Evolutionary conservation across 2,797 vertebrate species (phyloP).

Genomic region (Siniperca scherzeri): DNA sequence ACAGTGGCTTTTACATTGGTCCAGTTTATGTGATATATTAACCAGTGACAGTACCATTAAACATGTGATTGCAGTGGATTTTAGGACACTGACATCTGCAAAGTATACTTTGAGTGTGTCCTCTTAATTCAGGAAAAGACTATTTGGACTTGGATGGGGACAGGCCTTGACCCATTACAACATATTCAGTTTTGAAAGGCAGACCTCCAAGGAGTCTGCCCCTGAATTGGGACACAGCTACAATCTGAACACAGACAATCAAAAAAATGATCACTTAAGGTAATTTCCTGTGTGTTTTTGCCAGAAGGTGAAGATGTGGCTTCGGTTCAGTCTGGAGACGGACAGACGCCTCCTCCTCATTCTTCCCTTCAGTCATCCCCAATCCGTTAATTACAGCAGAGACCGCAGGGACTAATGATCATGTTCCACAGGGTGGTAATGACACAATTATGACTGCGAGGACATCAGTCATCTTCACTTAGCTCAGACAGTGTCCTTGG

Average conservation of each 20-base stretch:
- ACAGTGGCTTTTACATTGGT: neutral
- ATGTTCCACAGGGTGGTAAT: constrained; percentile 78
- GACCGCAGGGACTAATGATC: constrained; percentile 74
- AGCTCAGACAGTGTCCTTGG: constrained; percentile 75
- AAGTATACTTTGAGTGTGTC: neutral
- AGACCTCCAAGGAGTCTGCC: neutral
- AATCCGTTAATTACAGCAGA: constrained; percentile 71
- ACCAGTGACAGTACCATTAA: neutral
- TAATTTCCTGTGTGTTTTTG: constrained; percentile 20
- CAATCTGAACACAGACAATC: neutral
- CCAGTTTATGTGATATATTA: neutral
- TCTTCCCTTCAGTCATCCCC: constrained; percentile 58
- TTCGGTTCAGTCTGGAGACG: constrained; percentile 20
- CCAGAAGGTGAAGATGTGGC: constrained; percentile 31
- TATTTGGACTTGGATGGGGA: neutral
- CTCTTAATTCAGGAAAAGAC: neutral
- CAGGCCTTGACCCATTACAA: neutral
- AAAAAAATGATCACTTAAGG: neutral
- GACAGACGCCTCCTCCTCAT: constrained; percentile 48
- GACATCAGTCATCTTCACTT: constrained; percentile 79
- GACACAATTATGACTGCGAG: constrained; percentile 73
- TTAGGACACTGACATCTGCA: neutral
- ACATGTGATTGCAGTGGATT: neutral
- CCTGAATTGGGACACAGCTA: neutral
- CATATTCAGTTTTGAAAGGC: neutral